Base-by-base conservation (phyloP, 1,140 invertebrate species). In the Drosophila bifasciata region DNA sequence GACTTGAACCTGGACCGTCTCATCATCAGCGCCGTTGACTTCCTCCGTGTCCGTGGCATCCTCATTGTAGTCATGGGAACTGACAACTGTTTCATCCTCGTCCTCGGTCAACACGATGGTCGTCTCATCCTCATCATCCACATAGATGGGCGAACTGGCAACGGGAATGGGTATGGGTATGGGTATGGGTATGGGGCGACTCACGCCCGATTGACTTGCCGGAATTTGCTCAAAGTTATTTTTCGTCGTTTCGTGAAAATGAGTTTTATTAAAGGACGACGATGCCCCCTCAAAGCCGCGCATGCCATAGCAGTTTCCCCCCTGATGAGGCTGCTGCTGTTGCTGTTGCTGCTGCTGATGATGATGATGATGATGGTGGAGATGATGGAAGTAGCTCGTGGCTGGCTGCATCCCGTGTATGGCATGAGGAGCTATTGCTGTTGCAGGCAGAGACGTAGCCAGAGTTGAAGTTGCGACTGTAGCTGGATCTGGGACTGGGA, bases 171-270 rank as follows among this genome's bases (percentile, higher is more conserved):
- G 48, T 16, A 25, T 3, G 48, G n/a, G 11, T 8, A 13, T 40
- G n/a, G n/a, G n/a, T n/a, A n/a, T n/a, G n/a, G n/a, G n/a, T n/a
- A n/a, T n/a, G 40, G 40, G 49, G 3, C 13, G 21, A 16, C 15
- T 6, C 53, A 66, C 80, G 73, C 78, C 89, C 76, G 62, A 85
- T 89, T 91, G 89, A 91, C 79, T 89, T 70, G 77, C 64, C 61
- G 89, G 74, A 74, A 91, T 91, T 80, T 88, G 79, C 66, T 75
- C 71, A 78, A 88, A 90, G 79, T 68, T 80, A 64, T 72, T 88
- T 72, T 80, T 89, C 19, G 66, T 81, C 17, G 66, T 92, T 91
- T 43, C 91, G 92, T 81, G 92, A 92, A 67, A 92, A 92, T 91
- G 92, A 92, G 59, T 93, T 92, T 74, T 92, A 45, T 74, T 74